phyloP scores from a whole-genome alignment of 2,113 vertebrate genomes.

The Dasypus novemcinctus region DNA sequence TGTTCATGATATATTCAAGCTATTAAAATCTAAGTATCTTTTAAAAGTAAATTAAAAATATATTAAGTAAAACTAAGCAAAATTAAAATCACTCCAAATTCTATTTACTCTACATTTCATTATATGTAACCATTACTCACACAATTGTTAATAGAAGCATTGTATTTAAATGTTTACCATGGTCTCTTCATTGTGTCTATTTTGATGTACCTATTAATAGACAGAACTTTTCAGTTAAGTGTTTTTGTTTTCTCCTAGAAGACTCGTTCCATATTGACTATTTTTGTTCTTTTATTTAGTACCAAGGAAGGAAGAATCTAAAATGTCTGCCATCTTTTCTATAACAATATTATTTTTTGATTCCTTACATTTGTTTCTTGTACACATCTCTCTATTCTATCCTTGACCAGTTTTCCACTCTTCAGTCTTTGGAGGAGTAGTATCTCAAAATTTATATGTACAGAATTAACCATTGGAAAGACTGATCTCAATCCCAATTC shows the following conservation, averaged over 20 bases:
- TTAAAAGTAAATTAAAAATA: no score
- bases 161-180: neutral
- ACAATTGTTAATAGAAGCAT: neutral
- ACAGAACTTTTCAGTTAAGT: neutral
- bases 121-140: neutral
- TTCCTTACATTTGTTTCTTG: no score
- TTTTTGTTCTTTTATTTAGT: no score
- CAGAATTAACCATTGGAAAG: neutral
- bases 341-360: no score
- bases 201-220: neutral
- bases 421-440: neutral
- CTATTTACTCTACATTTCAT: neutral
- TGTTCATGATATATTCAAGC: neutral
- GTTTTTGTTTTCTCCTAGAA: neutral
- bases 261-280: no score
- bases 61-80: neutral
- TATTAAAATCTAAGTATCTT: no score
- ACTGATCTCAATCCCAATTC: neutral
- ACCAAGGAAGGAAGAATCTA: no score
- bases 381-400: no score
- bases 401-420: no score
- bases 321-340: no score
- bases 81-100: neutral
- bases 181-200: neutral
- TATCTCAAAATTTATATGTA: neutral